These are phyloP conservation scores for Tetramorium alpestre DNA, from an alignment of 1,140 invertebrate genomes.

Conservation along the genomic window DNA sequence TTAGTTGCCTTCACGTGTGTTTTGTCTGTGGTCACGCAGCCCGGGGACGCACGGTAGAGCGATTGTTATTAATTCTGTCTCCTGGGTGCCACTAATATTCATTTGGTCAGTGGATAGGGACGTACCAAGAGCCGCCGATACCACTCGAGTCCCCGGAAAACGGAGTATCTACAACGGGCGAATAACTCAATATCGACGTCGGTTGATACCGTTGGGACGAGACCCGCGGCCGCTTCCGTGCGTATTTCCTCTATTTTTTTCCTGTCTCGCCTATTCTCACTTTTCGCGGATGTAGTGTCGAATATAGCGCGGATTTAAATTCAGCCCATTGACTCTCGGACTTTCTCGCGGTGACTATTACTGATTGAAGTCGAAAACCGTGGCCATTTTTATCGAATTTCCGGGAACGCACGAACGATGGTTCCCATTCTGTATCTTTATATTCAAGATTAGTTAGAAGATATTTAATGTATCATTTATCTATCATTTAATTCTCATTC, in stretches of 20 bases:
- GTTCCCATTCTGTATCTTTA: not conserved
- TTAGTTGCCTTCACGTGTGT: constrained; percentile 67
- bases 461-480: not conserved
- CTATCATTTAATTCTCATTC: not conserved
- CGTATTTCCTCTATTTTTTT: constrained; percentile 69
- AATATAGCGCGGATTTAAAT: constrained; percentile 50
- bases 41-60: constrained; percentile 64
- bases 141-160: constrained; percentile 74
- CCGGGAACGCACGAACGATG: not conserved
- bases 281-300: constrained; percentile 5
- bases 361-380: constrained; percentile 2
- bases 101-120: constrained; percentile 76
- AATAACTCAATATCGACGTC: constrained; percentile 83
- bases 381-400: not conserved
- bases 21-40: constrained; percentile 65
- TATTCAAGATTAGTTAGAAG: not conserved
- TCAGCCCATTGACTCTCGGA: constrained; percentile 1
- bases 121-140: constrained; percentile 70
- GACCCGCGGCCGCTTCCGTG: constrained; percentile 71
- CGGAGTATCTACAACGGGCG: constrained; percentile 77
- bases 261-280: constrained; percentile 39
- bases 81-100: constrained; percentile 83
- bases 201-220: constrained; percentile 75
- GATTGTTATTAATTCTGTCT: constrained; percentile 83
- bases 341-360: not conserved